Evolutionary conservation across 2,797 vertebrate genomes (phyloP).

Genomic region (Amblyraja radiata): DNA sequence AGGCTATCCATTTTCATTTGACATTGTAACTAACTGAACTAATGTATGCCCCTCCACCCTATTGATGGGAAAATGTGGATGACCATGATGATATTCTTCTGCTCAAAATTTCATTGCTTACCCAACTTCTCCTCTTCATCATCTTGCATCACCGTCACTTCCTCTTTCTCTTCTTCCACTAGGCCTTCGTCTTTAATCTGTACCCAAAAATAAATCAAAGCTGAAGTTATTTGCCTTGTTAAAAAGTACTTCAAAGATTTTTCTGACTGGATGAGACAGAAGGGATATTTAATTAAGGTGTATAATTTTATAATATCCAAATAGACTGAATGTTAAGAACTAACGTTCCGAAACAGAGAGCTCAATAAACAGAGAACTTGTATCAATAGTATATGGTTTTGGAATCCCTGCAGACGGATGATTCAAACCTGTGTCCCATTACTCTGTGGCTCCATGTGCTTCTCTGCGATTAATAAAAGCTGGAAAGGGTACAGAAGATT

Average conservation of each 20-base stretch:
- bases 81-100: background rate
- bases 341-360: too few species aligned
- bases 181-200: constrained; percentile 68
- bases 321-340: too few species aligned
- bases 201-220: background rate
- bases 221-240: background rate
- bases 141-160: constrained; percentile 43
- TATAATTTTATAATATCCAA: too few species aligned
- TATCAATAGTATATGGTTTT: background rate
- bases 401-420: background rate
- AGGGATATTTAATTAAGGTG: too few species aligned
- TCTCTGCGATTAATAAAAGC: background rate
- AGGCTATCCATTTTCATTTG: background rate
- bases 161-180: constrained; percentile 48
- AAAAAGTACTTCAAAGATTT: background rate
- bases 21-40: background rate
- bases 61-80: background rate
- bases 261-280: background rate
- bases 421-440: background rate
- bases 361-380: too few species aligned
- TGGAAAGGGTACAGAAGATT: too few species aligned
- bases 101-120: constrained; percentile 46
- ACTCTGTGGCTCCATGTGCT: background rate
- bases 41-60: background rate
- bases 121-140: constrained; percentile 58